phyloP scores from a whole-genome alignment of 2,888 invertebrate species.

The Aproaerema taeniolella region DNA sequence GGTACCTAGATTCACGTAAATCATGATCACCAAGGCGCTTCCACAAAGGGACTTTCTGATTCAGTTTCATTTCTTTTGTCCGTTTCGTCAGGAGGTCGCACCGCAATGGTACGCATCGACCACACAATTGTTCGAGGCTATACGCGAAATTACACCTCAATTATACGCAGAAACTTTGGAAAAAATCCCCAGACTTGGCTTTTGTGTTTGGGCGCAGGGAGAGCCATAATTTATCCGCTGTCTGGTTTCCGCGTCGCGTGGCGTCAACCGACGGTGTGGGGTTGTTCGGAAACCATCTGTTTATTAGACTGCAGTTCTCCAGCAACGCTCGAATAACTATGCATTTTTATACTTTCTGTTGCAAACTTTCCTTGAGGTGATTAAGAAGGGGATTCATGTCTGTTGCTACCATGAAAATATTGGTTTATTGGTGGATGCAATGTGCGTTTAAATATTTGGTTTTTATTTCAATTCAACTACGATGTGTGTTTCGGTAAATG shows the following conservation, averaged over 20 bases:
- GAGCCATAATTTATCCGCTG: slow-evolving; percentile 54
- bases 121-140: slow-evolving; percentile 45
- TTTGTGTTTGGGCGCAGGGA: slow-evolving; percentile 50
- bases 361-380: background rate
- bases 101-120: slow-evolving; percentile 42
- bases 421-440: too few relatives aligned
- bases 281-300: slow-evolving; percentile 37
- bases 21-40: slow-evolving; percentile 44
- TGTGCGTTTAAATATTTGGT: too few relatives aligned
- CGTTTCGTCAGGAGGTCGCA: slow-evolving; percentile 33
- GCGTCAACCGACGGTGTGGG: slow-evolving; percentile 40
- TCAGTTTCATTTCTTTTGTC: slow-evolving; percentile 46
- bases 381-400: background rate
- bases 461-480: too few relatives aligned
- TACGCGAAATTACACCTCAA: slow-evolving; percentile 63
- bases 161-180: slow-evolving; percentile 47
- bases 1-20: slow-evolving; percentile 53
- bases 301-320: slow-evolving; percentile 17
- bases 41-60: slow-evolving; percentile 56
- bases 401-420: too few relatives aligned
- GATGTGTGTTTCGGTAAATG: slow-evolving; percentile 29
- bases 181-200: slow-evolving; percentile 42
- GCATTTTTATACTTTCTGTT: background rate
- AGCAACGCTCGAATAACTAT: background rate
- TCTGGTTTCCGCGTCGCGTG: slow-evolving; percentile 54